phyloP scores from a whole-genome alignment of 1,140 invertebrate genomes.

The Leguminivora glycinivorella region DNA sequence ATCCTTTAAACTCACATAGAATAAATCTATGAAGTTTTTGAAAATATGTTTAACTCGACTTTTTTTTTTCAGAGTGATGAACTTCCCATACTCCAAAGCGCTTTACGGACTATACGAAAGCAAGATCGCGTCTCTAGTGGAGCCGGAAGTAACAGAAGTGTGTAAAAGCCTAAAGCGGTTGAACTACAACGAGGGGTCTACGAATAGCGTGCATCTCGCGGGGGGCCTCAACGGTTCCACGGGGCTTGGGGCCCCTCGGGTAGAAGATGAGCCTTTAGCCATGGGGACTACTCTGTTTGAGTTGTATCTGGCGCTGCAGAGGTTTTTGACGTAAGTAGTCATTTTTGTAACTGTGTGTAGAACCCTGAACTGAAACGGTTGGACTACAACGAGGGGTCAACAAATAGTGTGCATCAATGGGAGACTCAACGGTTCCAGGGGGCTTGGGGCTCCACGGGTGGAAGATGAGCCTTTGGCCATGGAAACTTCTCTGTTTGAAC shows the following conservation, averaged over 20 bases:
- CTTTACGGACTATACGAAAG: constrained; percentile 89
- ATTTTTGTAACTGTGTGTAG: not conserved
- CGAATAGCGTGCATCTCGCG: constrained; percentile 64
- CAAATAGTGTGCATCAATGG: too few species aligned
- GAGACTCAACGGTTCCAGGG: too few species aligned
- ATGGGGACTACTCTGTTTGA: constrained; percentile 94
- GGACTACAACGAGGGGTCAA: too few species aligned
- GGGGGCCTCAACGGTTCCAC: constrained; percentile 78
- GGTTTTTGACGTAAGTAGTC: constrained; percentile 82
- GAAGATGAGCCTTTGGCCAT: too few species aligned
- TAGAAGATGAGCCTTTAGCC: constrained; percentile 81
- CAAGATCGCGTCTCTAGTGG: constrained; percentile 85
- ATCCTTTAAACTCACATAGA: too few species aligned
- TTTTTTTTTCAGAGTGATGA: constrained; percentile 81
- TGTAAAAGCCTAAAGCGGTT: constrained; percentile 86
- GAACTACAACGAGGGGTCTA: constrained; percentile 65
- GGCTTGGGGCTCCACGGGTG: too few species aligned
- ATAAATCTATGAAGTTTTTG: too few species aligned
- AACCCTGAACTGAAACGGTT: too few species aligned
- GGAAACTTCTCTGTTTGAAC: too few species aligned
- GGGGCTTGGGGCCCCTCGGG: constrained; percentile 64
- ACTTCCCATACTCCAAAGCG: constrained; percentile 84
- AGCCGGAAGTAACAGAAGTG: constrained; percentile 85
- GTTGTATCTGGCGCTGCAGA: constrained; percentile 92
- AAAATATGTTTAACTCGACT: not conserved